Percentiles rank a stretch among this genome's conserved stretches.
These are phyloP conservation scores for Mastomys natalensis DNA, from an alignment of 2,113 vertebrate species.

Conservation along the genomic window DNA sequence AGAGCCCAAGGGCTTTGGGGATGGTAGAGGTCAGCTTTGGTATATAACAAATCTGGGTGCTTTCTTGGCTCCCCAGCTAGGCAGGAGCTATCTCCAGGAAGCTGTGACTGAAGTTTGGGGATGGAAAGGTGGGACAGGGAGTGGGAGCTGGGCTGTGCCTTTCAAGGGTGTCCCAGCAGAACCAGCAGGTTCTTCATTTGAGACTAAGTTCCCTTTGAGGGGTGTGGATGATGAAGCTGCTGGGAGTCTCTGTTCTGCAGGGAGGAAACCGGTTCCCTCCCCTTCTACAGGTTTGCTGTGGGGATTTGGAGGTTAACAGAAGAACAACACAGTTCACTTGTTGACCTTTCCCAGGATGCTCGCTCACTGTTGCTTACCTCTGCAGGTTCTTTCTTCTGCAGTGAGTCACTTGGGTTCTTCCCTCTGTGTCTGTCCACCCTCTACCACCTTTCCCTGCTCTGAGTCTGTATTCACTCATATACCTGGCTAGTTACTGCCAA, in stretches of 20 bases:
- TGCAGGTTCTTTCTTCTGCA: slow-evolving; percentile 9
- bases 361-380: neutral
- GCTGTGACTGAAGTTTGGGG: neutral
- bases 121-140: neutral
- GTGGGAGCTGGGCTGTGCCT: neutral
- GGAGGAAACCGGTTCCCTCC: slow-evolving; percentile 53
- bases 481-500: neutral
- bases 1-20: slow-evolving; percentile 30
- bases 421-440: neutral
- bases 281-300: neutral
- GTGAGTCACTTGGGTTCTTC: slow-evolving; percentile 50
- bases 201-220: neutral
- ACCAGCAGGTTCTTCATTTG: neutral
- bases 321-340: neutral
- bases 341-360: slow-evolving; percentile 20
- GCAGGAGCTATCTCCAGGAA: neutral
- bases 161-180: neutral
- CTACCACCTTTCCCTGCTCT: neutral
- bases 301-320: slow-evolving; percentile 50
- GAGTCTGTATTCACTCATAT: neutral
- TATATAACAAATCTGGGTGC: neutral
- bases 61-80: neutral
- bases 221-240: neutral
- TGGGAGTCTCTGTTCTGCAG: slow-evolving; percentile 2
- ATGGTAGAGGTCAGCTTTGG: neutral